Evolutionary conservation across 2,113 vertebrate genomes (phyloP).

Genomic region (Paraplagusia blochii): DNA sequence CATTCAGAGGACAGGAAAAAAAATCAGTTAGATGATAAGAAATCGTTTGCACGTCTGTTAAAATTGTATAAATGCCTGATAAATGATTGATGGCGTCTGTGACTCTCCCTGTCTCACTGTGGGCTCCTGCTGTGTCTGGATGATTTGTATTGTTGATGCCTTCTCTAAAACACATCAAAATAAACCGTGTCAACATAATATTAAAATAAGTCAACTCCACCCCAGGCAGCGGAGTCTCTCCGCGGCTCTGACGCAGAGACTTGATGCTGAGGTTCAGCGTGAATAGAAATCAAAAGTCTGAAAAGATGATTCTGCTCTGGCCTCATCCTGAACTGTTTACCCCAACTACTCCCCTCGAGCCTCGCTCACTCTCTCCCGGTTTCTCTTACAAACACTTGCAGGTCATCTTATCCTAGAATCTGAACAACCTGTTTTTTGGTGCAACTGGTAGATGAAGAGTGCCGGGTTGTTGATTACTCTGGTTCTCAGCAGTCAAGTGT

Average conservation of each 20-base stretch:
- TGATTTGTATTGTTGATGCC: too few relatives aligned
- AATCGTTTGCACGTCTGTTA: too few relatives aligned
- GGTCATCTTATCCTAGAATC: slow-evolving; percentile 36
- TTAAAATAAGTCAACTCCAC: slow-evolving; percentile 34
- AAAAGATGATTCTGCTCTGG: slow-evolving; percentile 44
- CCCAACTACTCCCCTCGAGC: too few relatives aligned
- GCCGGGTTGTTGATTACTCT: slow-evolving; percentile 75
- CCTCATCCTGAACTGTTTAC: slow-evolving; percentile 17
- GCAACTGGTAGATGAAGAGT: slow-evolving; percentile 50
- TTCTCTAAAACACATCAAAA: slow-evolving; percentile 27
- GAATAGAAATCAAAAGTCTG: slow-evolving; percentile 52
- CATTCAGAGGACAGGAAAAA: too few relatives aligned
- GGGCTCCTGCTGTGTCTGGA: too few relatives aligned
- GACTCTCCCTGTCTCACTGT: too few relatives aligned
- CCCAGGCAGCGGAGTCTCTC: slow-evolving; percentile 51
- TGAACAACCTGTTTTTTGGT: slow-evolving; percentile 53
- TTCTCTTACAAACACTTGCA: slow-evolving; percentile 9
- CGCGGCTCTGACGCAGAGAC: slow-evolving; percentile 18
- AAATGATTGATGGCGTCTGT: too few relatives aligned
- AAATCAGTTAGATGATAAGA: too few relatives aligned
- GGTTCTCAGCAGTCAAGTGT: slow-evolving; percentile 56
- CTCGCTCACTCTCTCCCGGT: slow-evolving; percentile 15
- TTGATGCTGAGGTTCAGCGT: slow-evolving; percentile 6
- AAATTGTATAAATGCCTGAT: too few relatives aligned
- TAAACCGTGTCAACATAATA: slow-evolving; percentile 30